These are phyloP conservation scores for Cecidostiba fungosa DNA, from an alignment of 2,888 invertebrate genomes.

Conservation along the genomic window DNA sequence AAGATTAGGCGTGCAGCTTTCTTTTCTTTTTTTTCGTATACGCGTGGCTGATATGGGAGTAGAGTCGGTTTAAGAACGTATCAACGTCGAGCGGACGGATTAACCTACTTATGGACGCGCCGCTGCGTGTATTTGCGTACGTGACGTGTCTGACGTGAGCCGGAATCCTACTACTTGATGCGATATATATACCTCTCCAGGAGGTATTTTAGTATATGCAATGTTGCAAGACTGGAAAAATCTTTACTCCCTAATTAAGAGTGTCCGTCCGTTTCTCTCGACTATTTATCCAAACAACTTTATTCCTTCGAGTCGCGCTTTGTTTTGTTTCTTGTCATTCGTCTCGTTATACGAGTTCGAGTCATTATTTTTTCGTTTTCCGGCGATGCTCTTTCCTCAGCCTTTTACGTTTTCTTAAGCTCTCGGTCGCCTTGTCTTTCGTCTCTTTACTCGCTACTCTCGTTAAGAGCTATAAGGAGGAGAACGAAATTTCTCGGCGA, in stretches of 20 bases:
- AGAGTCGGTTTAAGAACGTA: not conserved
- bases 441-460: constrained; percentile 38
- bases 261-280: not conserved
- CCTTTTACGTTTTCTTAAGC: constrained; percentile 45
- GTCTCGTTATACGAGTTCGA: constrained; percentile 1
- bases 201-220: too few species aligned
- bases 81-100: not conserved
- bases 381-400: not conserved
- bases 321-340: constrained; percentile 13
- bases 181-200: not conserved
- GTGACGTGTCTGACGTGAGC: not conserved
- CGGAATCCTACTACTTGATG: not conserved
- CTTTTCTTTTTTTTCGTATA: not conserved
- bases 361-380: constrained; percentile 33
- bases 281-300: not conserved
- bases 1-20: not conserved
- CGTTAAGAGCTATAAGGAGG: constrained; percentile 23
- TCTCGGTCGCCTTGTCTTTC: not conserved
- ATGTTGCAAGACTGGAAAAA: too few species aligned
- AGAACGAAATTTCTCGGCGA: constrained; percentile 38
- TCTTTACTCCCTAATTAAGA: too few species aligned
- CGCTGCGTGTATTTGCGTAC: not conserved
- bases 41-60: not conserved
- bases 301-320: not conserved
- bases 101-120: not conserved